Percentiles rank a stretch among this genome's conserved stretches.
These are phyloP conservation scores for Microdon myrmicae DNA, from an alignment of 2,888 invertebrate species.

Conservation along the genomic window DNA sequence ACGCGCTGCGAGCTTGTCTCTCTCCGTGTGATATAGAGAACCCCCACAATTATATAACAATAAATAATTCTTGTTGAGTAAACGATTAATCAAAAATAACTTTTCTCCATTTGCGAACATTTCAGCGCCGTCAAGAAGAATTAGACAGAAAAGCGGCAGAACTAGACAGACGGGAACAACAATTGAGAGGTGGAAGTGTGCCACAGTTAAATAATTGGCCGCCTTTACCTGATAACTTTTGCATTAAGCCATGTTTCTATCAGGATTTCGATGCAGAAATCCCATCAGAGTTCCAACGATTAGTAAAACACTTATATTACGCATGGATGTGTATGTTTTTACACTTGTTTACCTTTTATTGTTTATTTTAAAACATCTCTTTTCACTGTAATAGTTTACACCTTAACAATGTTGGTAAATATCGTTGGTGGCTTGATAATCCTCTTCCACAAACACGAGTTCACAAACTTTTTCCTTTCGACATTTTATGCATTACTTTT, in stretches of 20 bases:
- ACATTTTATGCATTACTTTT: constrained; percentile 90
- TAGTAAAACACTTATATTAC: constrained; percentile 94
- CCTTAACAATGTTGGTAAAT: constrained; percentile 85
- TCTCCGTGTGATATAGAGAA: too few species aligned
- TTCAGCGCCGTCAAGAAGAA: constrained; percentile 85
- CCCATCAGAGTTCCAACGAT: constrained; percentile 95
- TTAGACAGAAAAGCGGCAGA: constrained; percentile 92
- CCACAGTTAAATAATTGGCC: constrained; percentile 97
- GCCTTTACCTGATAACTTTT: constrained; percentile 91
- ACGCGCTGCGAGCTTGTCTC: too few species aligned
- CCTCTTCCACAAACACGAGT: constrained; percentile 72
- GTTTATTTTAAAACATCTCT: not conserved
- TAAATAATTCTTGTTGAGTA: too few species aligned
- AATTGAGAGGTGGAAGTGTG: constrained; percentile 72
- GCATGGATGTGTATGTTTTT: constrained; percentile 93
- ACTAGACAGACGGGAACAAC: constrained; percentile 87
- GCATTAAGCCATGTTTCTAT: constrained; percentile 98
- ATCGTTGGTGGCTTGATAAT: constrained; percentile 86
- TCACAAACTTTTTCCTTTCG: constrained; percentile 85
- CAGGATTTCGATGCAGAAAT: constrained; percentile 99
- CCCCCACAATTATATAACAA: too few species aligned
- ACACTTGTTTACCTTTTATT: not conserved
- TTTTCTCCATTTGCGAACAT: constrained; percentile 3
- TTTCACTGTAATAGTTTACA: constrained; percentile 76
- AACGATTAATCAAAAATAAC: constrained; percentile 15